Percentiles rank a stretch among this genome's conserved stretches.
These are phyloP conservation scores for Antheraea mylitta DNA, from an alignment of 1,140 invertebrate genomes.

Conservation along the genomic window DNA sequence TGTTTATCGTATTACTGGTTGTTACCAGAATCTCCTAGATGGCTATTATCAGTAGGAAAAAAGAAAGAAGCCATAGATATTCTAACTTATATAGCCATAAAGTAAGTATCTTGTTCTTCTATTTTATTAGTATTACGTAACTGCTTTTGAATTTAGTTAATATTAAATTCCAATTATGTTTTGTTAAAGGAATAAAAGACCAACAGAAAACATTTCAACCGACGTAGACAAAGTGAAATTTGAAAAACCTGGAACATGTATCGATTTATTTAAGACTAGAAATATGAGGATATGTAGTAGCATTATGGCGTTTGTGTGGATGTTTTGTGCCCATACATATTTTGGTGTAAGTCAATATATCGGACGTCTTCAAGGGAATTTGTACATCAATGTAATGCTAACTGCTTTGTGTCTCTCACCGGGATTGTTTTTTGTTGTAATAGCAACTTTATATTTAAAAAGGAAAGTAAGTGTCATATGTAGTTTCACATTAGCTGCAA, in stretches of 20 bases:
- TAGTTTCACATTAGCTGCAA: constrained; percentile 43
- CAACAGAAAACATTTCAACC: constrained; percentile 73
- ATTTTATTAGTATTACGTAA: background rate
- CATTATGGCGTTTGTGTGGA: constrained; percentile 83
- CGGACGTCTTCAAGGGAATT: constrained; percentile 83
- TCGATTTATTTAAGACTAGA: constrained; percentile 83
- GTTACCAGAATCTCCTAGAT: constrained; percentile 69
- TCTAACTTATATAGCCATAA: constrained; percentile 54
- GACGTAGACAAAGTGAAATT: constrained; percentile 62
- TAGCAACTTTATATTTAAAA: constrained; percentile 81
- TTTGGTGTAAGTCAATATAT: constrained; percentile 88
- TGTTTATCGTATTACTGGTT: constrained; percentile 49
- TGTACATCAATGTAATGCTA: constrained; percentile 85
- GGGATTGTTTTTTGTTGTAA: constrained; percentile 82
- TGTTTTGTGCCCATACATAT: constrained; percentile 84
- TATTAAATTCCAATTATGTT: background rate
- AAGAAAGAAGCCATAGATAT: constrained; percentile 52
- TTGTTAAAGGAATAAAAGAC: constrained; percentile 66
- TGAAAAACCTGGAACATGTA: constrained; percentile 34
- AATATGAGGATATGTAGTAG: constrained; percentile 87
- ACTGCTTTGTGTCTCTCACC: constrained; percentile 81
- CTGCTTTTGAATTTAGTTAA: too few species aligned
- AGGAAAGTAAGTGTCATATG: constrained; percentile 67
- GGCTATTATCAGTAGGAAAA: constrained; percentile 62
- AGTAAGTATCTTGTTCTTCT: constrained; percentile 36